Percentiles rank a stretch among this genome's conserved stretches.
These are phyloP conservation scores for Drosophila simulans DNA, from an alignment of 1,140 invertebrate genomes.

Conservation along the genomic window DNA sequence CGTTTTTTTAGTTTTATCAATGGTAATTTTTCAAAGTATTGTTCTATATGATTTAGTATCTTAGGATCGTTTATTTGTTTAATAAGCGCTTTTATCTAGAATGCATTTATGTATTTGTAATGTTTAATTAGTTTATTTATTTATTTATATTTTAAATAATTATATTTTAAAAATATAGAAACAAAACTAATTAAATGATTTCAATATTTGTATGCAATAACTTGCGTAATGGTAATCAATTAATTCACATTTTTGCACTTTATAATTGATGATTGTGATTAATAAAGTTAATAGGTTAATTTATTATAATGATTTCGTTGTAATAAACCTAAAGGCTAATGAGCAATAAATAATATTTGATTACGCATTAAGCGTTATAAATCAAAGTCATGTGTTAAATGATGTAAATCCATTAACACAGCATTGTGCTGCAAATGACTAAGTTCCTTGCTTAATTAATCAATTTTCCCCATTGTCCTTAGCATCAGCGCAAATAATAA, in stretches of 20 bases:
- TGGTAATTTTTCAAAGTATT: neutral
- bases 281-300: neutral
- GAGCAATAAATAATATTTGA: neutral
- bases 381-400: neutral
- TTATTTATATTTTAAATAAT: neutral
- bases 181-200: too few relatives aligned
- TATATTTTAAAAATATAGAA: too few relatives aligned
- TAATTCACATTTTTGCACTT: too few relatives aligned
- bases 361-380: neutral
- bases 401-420: neutral
- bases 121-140: neutral
- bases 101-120: neutral
- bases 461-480: neutral
- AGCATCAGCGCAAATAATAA: neutral
- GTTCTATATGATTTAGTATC: too few relatives aligned
- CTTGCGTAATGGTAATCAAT: too few relatives aligned
- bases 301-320: neutral
- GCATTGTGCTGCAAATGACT: neutral
- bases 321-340: neutral
- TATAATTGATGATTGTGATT: too few relatives aligned
- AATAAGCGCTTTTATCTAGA: too few relatives aligned
- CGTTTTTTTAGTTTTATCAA: neutral
- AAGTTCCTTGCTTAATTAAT: conserved; percentile 2
- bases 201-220: too few relatives aligned
- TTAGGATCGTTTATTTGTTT: neutral